phyloP scores from a whole-genome alignment of 2,113 vertebrate species.

The Gallinago media region DNA sequence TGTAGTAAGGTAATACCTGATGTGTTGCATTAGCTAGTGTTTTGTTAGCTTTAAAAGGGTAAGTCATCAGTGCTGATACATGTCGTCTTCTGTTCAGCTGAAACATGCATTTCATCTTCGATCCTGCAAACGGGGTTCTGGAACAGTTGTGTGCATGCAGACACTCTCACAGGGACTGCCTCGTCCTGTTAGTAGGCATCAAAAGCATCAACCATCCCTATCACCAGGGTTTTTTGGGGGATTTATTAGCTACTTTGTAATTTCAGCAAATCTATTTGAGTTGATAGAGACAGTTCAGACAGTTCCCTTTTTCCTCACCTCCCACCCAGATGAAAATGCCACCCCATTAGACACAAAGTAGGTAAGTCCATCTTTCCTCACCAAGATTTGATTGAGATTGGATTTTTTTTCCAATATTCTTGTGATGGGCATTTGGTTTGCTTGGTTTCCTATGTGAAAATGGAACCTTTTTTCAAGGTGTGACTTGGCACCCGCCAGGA shows the following conservation, averaged over 20 bases:
- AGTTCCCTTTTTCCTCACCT: background rate
- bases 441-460: background rate
- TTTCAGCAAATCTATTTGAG: accelerated
- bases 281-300: background rate
- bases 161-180: background rate
- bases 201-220: accelerated
- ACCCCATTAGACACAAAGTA: background rate
- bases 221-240: accelerated
- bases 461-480: background rate
- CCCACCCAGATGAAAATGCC: background rate
- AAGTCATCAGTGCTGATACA: slow-evolving; percentile 17
- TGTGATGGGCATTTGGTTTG: background rate
- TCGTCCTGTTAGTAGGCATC: accelerated
- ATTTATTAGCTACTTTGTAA: background rate
- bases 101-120: slow-evolving; percentile 5
- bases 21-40: slow-evolving; percentile 7
- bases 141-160: background rate
- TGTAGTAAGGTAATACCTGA: background rate
- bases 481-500: background rate
- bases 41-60: background rate
- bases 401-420: background rate
- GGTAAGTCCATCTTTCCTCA: background rate
- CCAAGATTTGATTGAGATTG: too few relatives aligned
- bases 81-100: slow-evolving; percentile 28
- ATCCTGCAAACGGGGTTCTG: background rate